phyloP scores from a whole-genome alignment of 2,888 invertebrate genomes.

The Synanthedon tipuliformis region DNA sequence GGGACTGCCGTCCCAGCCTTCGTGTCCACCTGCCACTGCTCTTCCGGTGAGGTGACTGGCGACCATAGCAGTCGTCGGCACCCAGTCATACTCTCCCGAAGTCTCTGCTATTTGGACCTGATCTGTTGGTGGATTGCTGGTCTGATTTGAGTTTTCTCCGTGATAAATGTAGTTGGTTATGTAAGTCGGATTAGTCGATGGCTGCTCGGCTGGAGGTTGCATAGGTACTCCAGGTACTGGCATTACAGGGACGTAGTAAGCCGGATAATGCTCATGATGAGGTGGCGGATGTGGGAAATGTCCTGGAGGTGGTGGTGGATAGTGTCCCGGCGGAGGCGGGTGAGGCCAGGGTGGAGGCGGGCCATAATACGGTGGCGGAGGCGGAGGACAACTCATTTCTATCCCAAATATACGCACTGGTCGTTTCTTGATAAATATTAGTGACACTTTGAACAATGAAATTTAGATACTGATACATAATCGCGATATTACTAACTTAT shows the following conservation, averaged over 20 bases:
- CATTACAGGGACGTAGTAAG: slow-evolving; percentile 52
- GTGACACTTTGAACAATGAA: no score
- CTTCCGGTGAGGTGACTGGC: slow-evolving; percentile 41
- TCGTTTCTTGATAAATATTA: no score
- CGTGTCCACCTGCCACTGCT: slow-evolving; percentile 57
- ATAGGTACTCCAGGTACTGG: slow-evolving; percentile 29
- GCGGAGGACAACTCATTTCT: neutral
- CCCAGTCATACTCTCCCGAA: slow-evolving; percentile 55
- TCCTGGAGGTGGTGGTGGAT: slow-evolving; percentile 17
- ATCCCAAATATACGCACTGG: neutral
- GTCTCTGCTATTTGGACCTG: slow-evolving; percentile 41
- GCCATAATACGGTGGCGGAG: slow-evolving; percentile 1
- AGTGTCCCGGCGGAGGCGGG: slow-evolving; percentile 9
- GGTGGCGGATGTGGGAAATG: slow-evolving; percentile 18
- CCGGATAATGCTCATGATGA: slow-evolving; percentile 5
- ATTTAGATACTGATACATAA: no score
- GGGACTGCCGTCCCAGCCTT: slow-evolving; percentile 63
- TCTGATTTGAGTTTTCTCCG: slow-evolving; percentile 26
- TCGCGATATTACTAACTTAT: no score
- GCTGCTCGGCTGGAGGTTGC: slow-evolving; percentile 11
- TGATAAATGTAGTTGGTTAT: slow-evolving; percentile 60
- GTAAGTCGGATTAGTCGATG: slow-evolving; percentile 31
- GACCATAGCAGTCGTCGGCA: slow-evolving; percentile 44
- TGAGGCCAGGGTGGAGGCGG: slow-evolving; percentile 12
- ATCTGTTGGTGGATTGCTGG: slow-evolving; percentile 11